Base-by-base conservation (phyloP, 2,797 vertebrate genomes). In the Characodon lateralis region DNA sequence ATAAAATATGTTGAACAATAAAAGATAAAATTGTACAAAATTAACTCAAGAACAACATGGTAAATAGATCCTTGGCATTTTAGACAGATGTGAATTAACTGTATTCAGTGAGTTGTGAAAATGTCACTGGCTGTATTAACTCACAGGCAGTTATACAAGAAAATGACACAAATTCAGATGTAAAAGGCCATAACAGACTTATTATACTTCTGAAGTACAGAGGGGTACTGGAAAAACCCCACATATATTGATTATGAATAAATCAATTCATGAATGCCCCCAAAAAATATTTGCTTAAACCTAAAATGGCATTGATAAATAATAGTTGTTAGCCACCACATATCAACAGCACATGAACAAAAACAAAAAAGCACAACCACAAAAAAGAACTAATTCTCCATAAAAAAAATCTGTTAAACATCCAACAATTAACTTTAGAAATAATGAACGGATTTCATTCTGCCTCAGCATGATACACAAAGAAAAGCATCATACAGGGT, bases 51-150 rank as follows among this genome's bases (percentile, higher is more conserved):
- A 87, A 74, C 35, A 51, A 74, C 41, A 35, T 70, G 28, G 76
- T 75, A 59, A 71, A 82, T 82, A 80, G 2, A 43, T 31, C 20
- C 16, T 56, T 89, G 89, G 85, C 87, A 91, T 91, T 90, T 90
- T 75, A 78, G 65, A 84, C 53, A 77, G 81, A 82, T 74, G 56
- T 76, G 58, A 85, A 88, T 84, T 22, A 89, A 87, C 80, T 84
- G 71, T 81, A 88, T 82, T 90, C 90, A 92, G 87, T 90, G 90
- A 89, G 78, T 90, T 70, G 83, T 92, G 91, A 90, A 94, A 94
- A 94, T 93, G 91, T 93, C 92, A 93, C 87, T 92, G 93, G 76
- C 63, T 86, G 76, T 82, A 81, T 92, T 92, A 89, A 79, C 71
- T 88, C 78, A 51, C 65, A 79, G 56, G 86, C 78, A 84, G 80